phyloP scores from a whole-genome alignment of 2,888 invertebrate genomes.

The Lepidonotus clava region DNA sequence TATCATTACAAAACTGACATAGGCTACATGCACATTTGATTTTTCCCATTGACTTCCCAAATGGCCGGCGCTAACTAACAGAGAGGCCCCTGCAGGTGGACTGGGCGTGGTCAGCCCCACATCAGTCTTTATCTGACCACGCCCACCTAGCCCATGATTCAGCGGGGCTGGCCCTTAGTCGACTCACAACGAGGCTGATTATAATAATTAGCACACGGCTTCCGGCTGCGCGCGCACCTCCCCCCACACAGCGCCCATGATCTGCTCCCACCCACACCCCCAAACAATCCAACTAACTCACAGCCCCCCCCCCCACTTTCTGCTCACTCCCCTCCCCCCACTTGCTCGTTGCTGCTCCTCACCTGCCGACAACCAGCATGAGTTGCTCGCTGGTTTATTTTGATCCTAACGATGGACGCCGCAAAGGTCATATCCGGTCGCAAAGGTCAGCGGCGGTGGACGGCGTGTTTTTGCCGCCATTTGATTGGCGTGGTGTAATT shows the following conservation, averaged over 20 bases:
- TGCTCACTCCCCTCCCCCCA: neutral
- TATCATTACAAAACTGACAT: too few relatives aligned
- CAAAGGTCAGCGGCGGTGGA: neutral
- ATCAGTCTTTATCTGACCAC: slow-evolving; percentile 28
- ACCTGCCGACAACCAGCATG: neutral
- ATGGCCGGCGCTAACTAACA: too few relatives aligned
- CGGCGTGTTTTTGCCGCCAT: neutral
- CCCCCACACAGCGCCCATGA: neutral
- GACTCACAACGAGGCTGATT: slow-evolving; percentile 42
- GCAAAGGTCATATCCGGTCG: neutral
- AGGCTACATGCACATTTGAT: too few relatives aligned
- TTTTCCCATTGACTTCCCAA: too few relatives aligned
- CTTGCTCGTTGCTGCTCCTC: neutral
- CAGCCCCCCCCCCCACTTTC: too few relatives aligned
- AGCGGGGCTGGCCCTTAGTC: neutral
- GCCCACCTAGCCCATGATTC: slow-evolving; percentile 21
- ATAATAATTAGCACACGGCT: neutral
- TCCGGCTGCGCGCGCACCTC: neutral
- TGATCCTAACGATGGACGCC: neutral
- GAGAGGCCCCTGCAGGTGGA: neutral
- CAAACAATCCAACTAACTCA: too few relatives aligned
- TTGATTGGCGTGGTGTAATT: neutral
- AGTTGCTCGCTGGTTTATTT: slow-evolving; percentile 26
- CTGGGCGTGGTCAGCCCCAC: neutral
- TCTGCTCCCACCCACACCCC: too few relatives aligned